Evolutionary conservation across 2,797 vertebrate species (phyloP).

Genomic region (Thaleichthys pacificus): DNA sequence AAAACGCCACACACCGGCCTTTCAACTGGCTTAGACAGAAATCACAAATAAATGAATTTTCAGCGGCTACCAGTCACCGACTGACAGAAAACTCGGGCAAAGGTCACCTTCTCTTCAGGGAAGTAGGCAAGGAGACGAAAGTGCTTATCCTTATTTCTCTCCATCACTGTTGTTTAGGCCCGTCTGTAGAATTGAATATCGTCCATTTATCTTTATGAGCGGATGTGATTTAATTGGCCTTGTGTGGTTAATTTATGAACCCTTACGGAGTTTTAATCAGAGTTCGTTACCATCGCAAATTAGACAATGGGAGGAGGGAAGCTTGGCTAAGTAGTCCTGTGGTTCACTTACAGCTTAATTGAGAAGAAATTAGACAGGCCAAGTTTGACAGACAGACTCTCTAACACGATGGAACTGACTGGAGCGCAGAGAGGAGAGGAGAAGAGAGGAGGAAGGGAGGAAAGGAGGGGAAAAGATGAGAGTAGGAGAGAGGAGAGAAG

Average conservation of each 20-base stretch:
- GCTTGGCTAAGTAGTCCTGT: slow-evolving; percentile 63
- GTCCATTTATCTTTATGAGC: slow-evolving; percentile 49
- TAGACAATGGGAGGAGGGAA: slow-evolving; percentile 68
- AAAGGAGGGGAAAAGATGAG: background rate
- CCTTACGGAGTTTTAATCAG: slow-evolving; percentile 59
- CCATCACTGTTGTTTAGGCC: slow-evolving; percentile 23
- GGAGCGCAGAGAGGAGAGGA: background rate
- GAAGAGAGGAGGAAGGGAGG: background rate
- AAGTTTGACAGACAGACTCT: slow-evolving; percentile 62
- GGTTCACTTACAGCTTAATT: slow-evolving; percentile 75
- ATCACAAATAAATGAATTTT: slow-evolving; percentile 49
- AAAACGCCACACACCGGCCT: slow-evolving; percentile 34
- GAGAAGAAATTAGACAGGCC: slow-evolving; percentile 68
- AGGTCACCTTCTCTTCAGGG: slow-evolving; percentile 38
- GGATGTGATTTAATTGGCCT: slow-evolving; percentile 61
- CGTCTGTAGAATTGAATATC: slow-evolving; percentile 56
- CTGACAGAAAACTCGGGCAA: slow-evolving; percentile 23
- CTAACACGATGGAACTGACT: slow-evolving; percentile 62
- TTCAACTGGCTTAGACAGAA: slow-evolving; percentile 28
- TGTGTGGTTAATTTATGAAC: slow-evolving; percentile 66
- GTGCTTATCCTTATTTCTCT: background rate
- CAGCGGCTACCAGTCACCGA: slow-evolving; percentile 12
- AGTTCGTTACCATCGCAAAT: slow-evolving; percentile 70
- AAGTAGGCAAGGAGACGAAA: slow-evolving; percentile 5
- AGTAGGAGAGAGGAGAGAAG: background rate